Percentiles rank a stretch among this genome's conserved stretches.
Conservation (phyloP, 2,113 vertebrate genomes). For the Serilophus lunatus region DNA sequence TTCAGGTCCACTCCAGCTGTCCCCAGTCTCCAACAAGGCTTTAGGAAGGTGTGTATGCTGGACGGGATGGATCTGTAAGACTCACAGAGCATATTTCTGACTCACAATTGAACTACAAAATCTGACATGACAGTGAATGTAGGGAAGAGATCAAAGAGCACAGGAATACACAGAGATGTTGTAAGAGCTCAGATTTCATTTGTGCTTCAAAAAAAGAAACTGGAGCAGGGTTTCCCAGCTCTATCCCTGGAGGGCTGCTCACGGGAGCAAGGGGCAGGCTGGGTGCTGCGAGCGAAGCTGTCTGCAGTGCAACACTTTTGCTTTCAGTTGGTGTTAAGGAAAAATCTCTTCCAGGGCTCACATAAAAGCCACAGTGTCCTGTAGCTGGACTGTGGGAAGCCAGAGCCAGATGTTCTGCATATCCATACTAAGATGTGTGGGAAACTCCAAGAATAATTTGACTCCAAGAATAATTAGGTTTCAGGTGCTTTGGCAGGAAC, state of each 20-base stretch:
- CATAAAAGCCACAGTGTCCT: background rate
- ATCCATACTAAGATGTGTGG: background rate
- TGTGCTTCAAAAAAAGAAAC: background rate
- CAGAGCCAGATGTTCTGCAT: background rate
- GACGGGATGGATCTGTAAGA: background rate
- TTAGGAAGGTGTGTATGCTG: accelerated
- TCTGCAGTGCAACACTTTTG: background rate
- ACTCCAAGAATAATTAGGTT: too few relatives aligned
- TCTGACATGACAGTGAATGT: background rate
- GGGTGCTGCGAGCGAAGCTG: background rate
- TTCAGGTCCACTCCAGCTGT: background rate
- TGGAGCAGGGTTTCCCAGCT: background rate
- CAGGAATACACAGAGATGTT: background rate
- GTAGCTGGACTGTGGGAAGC: background rate
- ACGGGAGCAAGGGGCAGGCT: accelerated
- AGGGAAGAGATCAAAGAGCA: background rate
- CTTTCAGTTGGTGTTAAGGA: background rate
- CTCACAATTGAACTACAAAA: background rate
- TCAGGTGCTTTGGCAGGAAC: background rate
- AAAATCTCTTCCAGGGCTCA: background rate
- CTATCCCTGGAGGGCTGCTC: background rate
- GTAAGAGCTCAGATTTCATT: background rate
- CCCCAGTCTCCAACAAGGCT: background rate
- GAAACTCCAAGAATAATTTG: background rate
- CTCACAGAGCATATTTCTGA: background rate